These are phyloP conservation scores for Patella caerulea DNA, from an alignment of 2,888 invertebrate species.

Conservation along the genomic window DNA sequence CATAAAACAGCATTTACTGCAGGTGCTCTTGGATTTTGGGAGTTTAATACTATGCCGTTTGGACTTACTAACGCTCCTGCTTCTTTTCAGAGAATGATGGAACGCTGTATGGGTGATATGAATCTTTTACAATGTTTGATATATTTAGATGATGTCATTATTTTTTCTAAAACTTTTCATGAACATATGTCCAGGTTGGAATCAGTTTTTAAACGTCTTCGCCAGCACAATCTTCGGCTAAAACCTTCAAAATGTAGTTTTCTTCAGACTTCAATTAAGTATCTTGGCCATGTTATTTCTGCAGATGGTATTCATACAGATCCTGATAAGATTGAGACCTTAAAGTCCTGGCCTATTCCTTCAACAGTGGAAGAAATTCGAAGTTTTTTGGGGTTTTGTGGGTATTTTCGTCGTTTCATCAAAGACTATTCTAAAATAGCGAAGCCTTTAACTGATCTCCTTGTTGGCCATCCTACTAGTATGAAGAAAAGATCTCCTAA, in stretches of 20 bases:
- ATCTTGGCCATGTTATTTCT: slow-evolving; percentile 35
- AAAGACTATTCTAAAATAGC: slow-evolving; percentile 36
- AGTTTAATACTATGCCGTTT: slow-evolving; percentile 12
- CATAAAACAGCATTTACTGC: slow-evolving; percentile 33
- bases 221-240: slow-evolving; percentile 16
- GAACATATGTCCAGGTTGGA: slow-evolving; percentile 13
- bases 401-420: slow-evolving; percentile 40
- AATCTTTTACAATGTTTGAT: slow-evolving; percentile 13
- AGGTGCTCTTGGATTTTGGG: slow-evolving; percentile 24
- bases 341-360: slow-evolving; percentile 36
- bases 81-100: slow-evolving; percentile 35
- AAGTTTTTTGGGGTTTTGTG: slow-evolving; percentile 35
- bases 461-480: background rate
- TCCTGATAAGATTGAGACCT: slow-evolving; percentile 27
- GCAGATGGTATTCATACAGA: slow-evolving; percentile 34
- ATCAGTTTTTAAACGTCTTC: too few relatives aligned
- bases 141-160: slow-evolving; percentile 33
- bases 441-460: slow-evolving; percentile 32
- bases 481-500: background rate
- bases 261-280: slow-evolving; percentile 29
- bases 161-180: slow-evolving; percentile 25
- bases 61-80: slow-evolving; percentile 30
- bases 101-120: slow-evolving; percentile 21
- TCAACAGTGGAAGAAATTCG: slow-evolving; percentile 26
- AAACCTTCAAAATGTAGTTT: slow-evolving; percentile 43